Conservation (phyloP, 2,113 vertebrate species). For the Glaucidium brasilianum region DNA sequence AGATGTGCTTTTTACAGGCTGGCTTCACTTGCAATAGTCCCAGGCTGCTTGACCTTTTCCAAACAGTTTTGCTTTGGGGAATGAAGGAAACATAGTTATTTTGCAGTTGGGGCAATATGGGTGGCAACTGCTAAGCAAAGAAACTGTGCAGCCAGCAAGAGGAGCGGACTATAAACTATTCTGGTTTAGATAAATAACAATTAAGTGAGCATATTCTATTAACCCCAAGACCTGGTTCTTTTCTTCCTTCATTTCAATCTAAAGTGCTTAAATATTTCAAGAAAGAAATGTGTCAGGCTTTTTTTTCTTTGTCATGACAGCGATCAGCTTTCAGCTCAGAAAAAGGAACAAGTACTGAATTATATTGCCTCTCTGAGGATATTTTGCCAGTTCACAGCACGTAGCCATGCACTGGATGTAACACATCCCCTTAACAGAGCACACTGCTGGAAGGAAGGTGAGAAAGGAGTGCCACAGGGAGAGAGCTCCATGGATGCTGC, state of each 20-base stretch:
- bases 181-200: background rate
- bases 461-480: background rate
- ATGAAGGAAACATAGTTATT: background rate
- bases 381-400: background rate
- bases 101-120: background rate
- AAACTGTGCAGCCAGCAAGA: background rate
- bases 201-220: background rate
- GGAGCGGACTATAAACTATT: background rate
- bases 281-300: background rate
- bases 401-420: background rate
- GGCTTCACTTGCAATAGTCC: background rate
- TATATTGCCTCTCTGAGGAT: background rate
- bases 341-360: background rate
- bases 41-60: background rate
- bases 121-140: constrained; percentile 1
- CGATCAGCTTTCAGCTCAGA: background rate
- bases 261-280: background rate
- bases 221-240: background rate
- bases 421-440: background rate
- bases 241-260: background rate
- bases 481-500: background rate
- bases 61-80: background rate
- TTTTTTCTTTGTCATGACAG: background rate
- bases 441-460: background rate
- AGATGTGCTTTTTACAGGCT: background rate